Conservation (phyloP, 2,797 vertebrate genomes). For the Brachyalestes nurse region DNA sequence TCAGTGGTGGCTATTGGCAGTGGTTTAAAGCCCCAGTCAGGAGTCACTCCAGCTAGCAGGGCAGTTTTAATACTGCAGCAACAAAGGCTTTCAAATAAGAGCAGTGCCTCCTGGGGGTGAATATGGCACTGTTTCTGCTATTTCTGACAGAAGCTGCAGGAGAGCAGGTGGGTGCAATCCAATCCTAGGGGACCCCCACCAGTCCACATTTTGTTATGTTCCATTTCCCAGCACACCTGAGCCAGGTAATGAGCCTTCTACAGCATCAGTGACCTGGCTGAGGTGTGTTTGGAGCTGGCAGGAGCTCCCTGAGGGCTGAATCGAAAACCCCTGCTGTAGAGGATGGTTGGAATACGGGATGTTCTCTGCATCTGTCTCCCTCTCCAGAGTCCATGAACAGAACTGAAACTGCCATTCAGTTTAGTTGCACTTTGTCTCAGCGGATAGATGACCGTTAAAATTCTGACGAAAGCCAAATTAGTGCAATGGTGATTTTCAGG, state of each 20-base stretch:
- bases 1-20: neutral
- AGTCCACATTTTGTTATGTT: neutral
- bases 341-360: neutral
- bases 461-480: constrained; percentile 21
- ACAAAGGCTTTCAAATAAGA: constrained; percentile 11
- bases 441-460: neutral
- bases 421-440: neutral
- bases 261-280: constrained; percentile 9
- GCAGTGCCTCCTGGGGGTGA: neutral
- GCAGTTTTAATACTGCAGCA: neutral
- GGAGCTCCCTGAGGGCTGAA: neutral
- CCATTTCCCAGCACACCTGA: neutral
- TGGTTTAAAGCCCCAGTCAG: constrained; percentile 2
- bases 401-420: constrained; percentile 1
- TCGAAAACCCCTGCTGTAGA: neutral
- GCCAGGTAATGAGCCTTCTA: neutral
- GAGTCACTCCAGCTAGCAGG: neutral
- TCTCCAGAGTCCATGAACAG: neutral
- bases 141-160: neutral
- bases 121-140: neutral
- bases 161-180: neutral
- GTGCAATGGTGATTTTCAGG: constrained; percentile 22
- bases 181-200: neutral
- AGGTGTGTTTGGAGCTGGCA: neutral
- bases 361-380: neutral